Base-by-base conservation (phyloP, 2,888 invertebrate genomes). In the Cryptosula pallasiana region DNA sequence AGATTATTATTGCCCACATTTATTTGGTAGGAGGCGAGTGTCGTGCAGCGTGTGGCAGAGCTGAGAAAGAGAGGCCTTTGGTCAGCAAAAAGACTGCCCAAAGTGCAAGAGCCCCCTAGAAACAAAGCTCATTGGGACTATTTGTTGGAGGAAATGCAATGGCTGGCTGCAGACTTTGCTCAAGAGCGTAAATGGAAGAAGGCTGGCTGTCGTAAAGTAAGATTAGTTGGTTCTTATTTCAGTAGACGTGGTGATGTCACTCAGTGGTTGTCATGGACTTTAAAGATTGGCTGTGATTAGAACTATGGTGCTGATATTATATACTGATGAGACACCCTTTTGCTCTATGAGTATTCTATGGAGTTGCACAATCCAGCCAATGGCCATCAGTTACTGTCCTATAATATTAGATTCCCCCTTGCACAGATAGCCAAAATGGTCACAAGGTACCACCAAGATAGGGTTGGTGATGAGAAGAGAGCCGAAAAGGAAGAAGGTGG, bases 111-210 rank as follows among this genome's bases (percentile, higher is more conserved):
- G 75, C 94, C 95, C 78, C 89, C 91, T 74, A 88, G 97, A 75
- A 88, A 90, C 71, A 98, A 97, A 87, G 91, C 94, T 35, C 98
- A 99, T 86, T 98, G 98, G 97, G 99, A 99, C 86, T 98, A 95
- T 86, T 87, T 99, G 76, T 87, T 99, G 57, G 98, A 99, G 86
- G 99, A 99, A 87, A 96, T 97, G 95, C 92, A 92, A 55, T 99
- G 99, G 99, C 88, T 99, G 77, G 94, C 96, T 54, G 92, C 94
- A 55, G 98, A 99, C 87, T 99, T 99, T 86, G 93, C 93, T 35
- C 94, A 95, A 84, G 99, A 99, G 86, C 89, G 97, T 75, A 96
- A 95, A 84, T 96, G 95, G 95, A 99, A 99, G 83, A 94, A 94
- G 84, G 92, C 93, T 74, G 93, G 94, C 2, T 95, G 96, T 0